These are phyloP conservation scores for Pontoporia blainvillei DNA, from an alignment of 2,113 vertebrate species.

Conservation along the genomic window DNA sequence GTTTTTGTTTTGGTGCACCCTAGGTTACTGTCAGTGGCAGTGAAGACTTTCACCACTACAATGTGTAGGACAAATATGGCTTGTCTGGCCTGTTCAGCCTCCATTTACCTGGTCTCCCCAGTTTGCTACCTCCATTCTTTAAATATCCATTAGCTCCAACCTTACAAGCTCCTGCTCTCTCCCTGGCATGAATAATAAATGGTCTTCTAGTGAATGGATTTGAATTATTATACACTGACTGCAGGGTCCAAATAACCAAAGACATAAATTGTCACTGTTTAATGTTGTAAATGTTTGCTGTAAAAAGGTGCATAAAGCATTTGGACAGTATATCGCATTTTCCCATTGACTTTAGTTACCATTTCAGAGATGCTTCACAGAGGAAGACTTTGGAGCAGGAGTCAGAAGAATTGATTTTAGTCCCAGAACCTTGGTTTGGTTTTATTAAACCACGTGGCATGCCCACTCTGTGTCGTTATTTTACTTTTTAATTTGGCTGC, in stretches of 20 bases:
- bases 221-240: background rate
- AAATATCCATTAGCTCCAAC: background rate
- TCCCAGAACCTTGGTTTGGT: background rate
- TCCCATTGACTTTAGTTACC: background rate
- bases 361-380: background rate
- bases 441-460: background rate
- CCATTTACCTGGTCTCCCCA: background rate
- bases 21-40: background rate
- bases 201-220: background rate
- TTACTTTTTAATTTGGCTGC: no score
- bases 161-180: background rate
- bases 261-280: background rate
- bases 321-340: background rate
- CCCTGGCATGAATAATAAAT: background rate
- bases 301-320: background rate
- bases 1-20: background rate
- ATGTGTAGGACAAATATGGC: background rate
- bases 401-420: background rate
- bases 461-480: background rate
- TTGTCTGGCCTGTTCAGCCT: background rate
- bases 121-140: background rate
- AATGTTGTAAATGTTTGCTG: background rate
- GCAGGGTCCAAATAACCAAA: conserved; percentile 3
- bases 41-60: background rate
- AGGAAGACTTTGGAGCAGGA: background rate